Evolutionary conservation across 1,140 invertebrate species (phyloP).

Genomic region (Drosophila rufa): DNA sequence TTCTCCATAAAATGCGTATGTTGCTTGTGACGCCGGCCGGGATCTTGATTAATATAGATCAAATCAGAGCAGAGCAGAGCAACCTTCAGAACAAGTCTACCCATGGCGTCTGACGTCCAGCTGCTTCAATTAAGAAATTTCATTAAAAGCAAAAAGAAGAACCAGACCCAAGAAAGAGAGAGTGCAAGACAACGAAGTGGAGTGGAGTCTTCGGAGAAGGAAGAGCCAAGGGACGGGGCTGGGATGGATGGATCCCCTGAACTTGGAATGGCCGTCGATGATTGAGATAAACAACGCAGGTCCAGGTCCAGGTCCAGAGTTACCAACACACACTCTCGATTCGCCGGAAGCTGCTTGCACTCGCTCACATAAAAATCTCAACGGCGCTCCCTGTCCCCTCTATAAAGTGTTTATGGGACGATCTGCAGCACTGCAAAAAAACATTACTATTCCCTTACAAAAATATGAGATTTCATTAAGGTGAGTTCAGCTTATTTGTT

Average conservation of each 20-base stretch:
- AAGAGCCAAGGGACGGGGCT: background rate
- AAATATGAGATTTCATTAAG: background rate
- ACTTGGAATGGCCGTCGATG: constrained; percentile 70
- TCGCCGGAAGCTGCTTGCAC: constrained; percentile 70
- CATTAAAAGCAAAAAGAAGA: constrained; percentile 60
- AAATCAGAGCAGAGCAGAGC: constrained; percentile 60
- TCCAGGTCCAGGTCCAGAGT: constrained; percentile 46
- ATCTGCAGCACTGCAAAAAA: constrained; percentile 20
- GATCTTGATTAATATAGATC: constrained; percentile 83
- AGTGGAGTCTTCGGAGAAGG: constrained; percentile 12
- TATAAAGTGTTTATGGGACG: constrained; percentile 43
- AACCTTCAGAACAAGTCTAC: constrained; percentile 63
- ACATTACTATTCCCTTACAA: background rate
- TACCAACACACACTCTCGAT: constrained; percentile 41
- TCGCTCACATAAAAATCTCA: constrained; percentile 49
- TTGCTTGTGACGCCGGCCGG: constrained; percentile 56
- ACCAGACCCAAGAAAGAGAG: constrained; percentile 37
- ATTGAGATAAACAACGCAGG: constrained; percentile 74
- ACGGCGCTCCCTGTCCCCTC: constrained; percentile 36
- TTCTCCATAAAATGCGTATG: constrained; percentile 22
- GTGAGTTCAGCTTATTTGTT: background rate
- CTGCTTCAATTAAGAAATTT: constrained; percentile 83
- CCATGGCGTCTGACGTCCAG: constrained; percentile 66
- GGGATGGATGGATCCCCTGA: constrained; percentile 25
- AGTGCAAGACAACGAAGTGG: constrained; percentile 25